A percentile compares a stretch with the other conserved stretches of the same genome.
These are phyloP conservation scores for Pseudoatta argentina DNA, from an alignment of 1,140 invertebrate species.

Conservation along the genomic window DNA sequence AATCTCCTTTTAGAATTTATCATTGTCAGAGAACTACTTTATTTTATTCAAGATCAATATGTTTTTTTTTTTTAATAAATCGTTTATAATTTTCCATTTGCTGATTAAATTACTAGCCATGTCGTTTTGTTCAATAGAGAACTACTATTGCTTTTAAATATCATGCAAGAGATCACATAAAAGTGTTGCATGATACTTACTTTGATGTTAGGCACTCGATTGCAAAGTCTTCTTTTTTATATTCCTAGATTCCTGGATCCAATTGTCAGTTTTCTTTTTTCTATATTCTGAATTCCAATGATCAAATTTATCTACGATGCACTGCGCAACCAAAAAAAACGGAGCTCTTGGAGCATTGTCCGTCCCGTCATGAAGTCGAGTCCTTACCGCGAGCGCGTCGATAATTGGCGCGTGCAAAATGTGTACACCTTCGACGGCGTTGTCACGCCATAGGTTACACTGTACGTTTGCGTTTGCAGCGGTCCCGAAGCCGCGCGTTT, in stretches of 20 bases:
- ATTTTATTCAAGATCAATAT: background rate
- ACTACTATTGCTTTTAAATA: background rate
- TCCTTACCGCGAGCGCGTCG: constrained; percentile 20
- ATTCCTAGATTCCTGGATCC: background rate
- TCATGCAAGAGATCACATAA: background rate
- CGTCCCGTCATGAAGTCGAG: background rate
- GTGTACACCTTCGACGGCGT: constrained; percentile 25
- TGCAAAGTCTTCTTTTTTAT: too few relatives aligned
- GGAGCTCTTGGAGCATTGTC: background rate
- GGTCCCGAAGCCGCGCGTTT: constrained; percentile 69
- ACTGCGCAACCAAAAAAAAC: constrained; percentile 14
- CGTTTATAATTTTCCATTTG: background rate
- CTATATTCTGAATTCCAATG: background rate
- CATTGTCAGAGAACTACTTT: background rate
- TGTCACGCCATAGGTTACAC: constrained; percentile 40
- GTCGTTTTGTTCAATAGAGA: background rate
- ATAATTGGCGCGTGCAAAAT: constrained; percentile 48
- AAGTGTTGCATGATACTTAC: background rate
- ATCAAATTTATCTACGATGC: constrained; percentile 26
- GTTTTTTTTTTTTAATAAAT: background rate
- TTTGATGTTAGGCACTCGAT: background rate
- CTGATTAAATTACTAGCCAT: background rate
- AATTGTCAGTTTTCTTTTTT: background rate
- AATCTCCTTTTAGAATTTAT: background rate
- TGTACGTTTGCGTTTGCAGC: constrained; percentile 33